Percentiles rank a stretch among this genome's conserved stretches.
These are phyloP conservation scores for Amorpha juglandis DNA, from an alignment of 2,888 invertebrate genomes.

Conservation along the genomic window DNA sequence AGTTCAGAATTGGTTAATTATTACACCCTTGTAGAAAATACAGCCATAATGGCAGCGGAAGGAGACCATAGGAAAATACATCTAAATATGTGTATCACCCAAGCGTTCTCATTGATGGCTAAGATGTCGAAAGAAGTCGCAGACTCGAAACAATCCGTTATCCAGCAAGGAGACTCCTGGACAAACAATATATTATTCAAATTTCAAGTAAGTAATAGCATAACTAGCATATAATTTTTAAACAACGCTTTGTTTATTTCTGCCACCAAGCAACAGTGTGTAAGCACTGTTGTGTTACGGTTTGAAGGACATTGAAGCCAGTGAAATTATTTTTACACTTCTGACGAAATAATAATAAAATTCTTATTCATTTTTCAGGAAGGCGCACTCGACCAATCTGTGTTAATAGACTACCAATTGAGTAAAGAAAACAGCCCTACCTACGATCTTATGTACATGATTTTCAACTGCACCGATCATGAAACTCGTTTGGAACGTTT, in stretches of 20 bases:
- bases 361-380: constrained; percentile 36
- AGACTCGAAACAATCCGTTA: constrained; percentile 42
- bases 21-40: background rate
- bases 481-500: constrained; percentile 41
- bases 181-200: constrained; percentile 56
- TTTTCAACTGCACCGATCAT: constrained; percentile 51
- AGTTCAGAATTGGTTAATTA: background rate
- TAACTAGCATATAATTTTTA: no score
- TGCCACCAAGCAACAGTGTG: no score
- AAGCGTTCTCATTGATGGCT: constrained; percentile 1
- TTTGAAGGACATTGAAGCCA: no score
- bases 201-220: constrained; percentile 38
- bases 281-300: no score
- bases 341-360: no score
- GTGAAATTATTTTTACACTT: no score
- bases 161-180: constrained; percentile 56
- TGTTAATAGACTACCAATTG: constrained; percentile 53
- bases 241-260: no score
- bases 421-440: constrained; percentile 42
- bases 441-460: constrained; percentile 44
- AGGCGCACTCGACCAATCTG: constrained; percentile 36
- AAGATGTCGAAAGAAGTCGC: constrained; percentile 37
- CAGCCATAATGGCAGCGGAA: background rate
- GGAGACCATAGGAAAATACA: constrained; percentile 34
- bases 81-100: constrained; percentile 29